Conservation (phyloP, 92 coral and sea anemone genomes). For the Epizoanthus stellaris region DNA sequence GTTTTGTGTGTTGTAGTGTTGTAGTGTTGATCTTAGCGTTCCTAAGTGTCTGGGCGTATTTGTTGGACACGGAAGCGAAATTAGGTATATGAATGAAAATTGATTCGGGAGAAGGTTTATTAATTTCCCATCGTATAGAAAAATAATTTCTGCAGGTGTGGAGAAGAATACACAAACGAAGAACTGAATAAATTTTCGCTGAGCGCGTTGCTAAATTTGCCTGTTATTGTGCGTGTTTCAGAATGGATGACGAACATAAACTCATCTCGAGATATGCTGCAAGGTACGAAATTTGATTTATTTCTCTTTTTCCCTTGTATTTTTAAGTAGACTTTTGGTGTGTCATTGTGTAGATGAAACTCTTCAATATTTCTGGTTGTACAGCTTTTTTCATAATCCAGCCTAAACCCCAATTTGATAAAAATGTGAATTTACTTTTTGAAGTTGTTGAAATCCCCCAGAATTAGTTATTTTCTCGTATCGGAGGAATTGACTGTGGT, state of each 20-base stretch:
- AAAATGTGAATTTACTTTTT: too few species aligned
- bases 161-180: not conserved
- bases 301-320: slow-evolving; percentile 8
- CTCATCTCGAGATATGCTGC: slow-evolving; percentile 97
- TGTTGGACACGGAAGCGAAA: slow-evolving; percentile 28
- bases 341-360: not conserved
- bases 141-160: slow-evolving; percentile 29
- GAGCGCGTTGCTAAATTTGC: not conserved
- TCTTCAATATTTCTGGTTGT: not conserved
- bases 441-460: too few species aligned
- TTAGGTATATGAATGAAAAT: slow-evolving; percentile 13
- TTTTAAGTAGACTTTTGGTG: not conserved
- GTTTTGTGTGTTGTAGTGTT: not conserved
- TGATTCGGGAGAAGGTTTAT: slow-evolving; percentile 24
- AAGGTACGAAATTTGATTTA: slow-evolving; percentile 68
- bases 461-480: too few species aligned
- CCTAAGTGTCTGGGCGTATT: slow-evolving; percentile 23
- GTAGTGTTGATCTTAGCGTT: not conserved
- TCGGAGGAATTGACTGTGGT: too few species aligned
- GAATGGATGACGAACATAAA: slow-evolving; percentile 99
- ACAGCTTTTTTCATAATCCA: not conserved
- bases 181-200: not conserved
- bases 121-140: slow-evolving; percentile 16
- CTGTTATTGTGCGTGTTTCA: slow-evolving; percentile 48
- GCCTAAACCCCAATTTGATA: too few species aligned